Evolutionary conservation across 2,888 invertebrate species (phyloP), one percentile per base, ranked within the genome.

Genomic region (Lissonota sp.): DNA sequence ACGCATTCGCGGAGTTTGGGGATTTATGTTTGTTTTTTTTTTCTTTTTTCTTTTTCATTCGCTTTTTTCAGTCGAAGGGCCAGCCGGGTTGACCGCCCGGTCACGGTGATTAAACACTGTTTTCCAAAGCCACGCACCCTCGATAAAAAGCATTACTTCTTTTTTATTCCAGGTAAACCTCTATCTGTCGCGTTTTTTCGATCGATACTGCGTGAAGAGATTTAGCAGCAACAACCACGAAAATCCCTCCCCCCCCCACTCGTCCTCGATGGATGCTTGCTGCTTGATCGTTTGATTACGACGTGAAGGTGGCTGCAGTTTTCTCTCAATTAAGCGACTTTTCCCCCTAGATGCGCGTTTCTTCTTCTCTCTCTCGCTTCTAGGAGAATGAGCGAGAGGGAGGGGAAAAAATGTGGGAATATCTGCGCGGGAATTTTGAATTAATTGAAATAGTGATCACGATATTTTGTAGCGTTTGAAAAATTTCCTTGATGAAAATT

Each of bases 141-240:
- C 63, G 51, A 60, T 67, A 60, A 51, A 58, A 60, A 67, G 75
- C 75, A 67, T 42, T 75, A 12, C 14, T n/a, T 58, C 66, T 67
- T 60, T 60, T 42, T 62, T 62, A 58, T 74, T 60, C 75, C 1
- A 26, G 53, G 67, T 74, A 49, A 64, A 66, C 63, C 53, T 51
- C 64, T 64, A 46, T 60, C 67, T 73, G 55, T 44, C 63, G 53
- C 46, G 67, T 66, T 26, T 26, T 26, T 62, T 67, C 79, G 66
- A 72, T 79, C 79, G 72, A 72, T 79, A 72, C 72, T 51, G 62
- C 62, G 63, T 67, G 72, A 51, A 7, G 55, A 46, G 44, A 46
- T 74, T 57, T 26, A 26, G 26, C 26, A 26, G 26, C 26, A 26
- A 26, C 26, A 26, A 26, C 26, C 26, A 26, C 26, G 26, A 26